phyloP scores from a whole-genome alignment of 2,888 invertebrate species.

The Troilus luridus region DNA sequence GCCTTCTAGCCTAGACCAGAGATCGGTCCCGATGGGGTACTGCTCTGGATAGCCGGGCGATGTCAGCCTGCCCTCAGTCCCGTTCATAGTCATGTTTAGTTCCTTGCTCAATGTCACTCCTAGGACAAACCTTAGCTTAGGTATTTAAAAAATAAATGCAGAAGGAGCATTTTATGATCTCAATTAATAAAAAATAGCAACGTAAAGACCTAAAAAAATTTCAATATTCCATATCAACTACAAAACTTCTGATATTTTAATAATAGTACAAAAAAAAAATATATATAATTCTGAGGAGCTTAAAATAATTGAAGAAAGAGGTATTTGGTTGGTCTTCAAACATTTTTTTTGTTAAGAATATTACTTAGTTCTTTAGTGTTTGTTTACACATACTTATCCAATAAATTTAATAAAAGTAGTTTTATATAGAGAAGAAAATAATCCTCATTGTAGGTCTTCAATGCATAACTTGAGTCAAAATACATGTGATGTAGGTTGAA shows the following conservation, averaged over 20 bases:
- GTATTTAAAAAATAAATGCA: neutral
- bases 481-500: too few relatives aligned
- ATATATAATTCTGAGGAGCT: neutral
- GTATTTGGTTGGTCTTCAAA: neutral
- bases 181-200: neutral
- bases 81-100: conserved; percentile 78
- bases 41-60: conserved; percentile 80
- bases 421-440: too few relatives aligned
- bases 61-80: conserved; percentile 76
- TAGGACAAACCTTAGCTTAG: neutral
- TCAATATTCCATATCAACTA: neutral
- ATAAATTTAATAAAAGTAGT: neutral
- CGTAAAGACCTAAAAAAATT: neutral
- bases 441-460: too few relatives aligned
- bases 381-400: neutral
- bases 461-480: too few relatives aligned
- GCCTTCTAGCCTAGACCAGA: conserved; percentile 78
- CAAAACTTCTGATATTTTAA: neutral
- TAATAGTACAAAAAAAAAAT: neutral
- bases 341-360: neutral
- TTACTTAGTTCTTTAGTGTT: neutral
- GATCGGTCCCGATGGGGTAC: conserved; percentile 82
- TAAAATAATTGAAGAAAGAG: neutral
- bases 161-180: neutral
- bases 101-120: conserved; percentile 64